Evolutionary conservation across 1,140 invertebrate genomes (phyloP), one percentile per base, ranked within the genome.

Genomic region (Camponotus vicinus): DNA sequence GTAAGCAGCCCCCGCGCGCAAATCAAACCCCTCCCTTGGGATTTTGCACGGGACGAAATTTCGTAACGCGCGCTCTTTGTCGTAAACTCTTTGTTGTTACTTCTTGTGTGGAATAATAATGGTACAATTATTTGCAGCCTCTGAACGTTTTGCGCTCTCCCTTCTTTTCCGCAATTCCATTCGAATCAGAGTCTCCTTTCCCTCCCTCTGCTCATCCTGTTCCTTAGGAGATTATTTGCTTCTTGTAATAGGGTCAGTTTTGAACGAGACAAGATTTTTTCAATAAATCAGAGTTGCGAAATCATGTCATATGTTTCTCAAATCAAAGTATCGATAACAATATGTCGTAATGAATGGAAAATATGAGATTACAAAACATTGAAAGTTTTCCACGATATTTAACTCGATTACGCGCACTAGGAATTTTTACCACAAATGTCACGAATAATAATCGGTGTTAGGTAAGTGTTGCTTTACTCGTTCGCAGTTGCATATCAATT

Each of bases 71-170:
- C 49, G 59, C 73, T n/a, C 75, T 45, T 67, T 82, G 32, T 80
- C 66, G 73, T 78, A 9, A 64, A 27, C 34, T 34, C 21, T 84
- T 40, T 67, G 32, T 78, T 66, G 63, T 89, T 87, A 70, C 67
- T 27, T 91, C 15, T 87, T 87, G 83, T 91, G 45, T 91, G 87
- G 73, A 88, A 91, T 93, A 94, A 92, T 93, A 93, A 94, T 93
- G 83, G 91, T 91, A 73, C 86, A 91, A 93, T 94, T 93, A 93
- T 94, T 94, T 93, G 69, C 93, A 94, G 93, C 91, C 92, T 89
- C 69, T 90, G 86, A 94, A 93, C 90, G 91, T 91, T 92, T 89
- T 85, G 92, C 92, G 92, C 91, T 92, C 90, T 87, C 91, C 69
- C 83, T 6, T 67, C 42, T 86, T 27, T 59, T 37, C 27, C 76